phyloP scores from a whole-genome alignment of 2,113 vertebrate genomes.

The Lophura nycthemera region DNA sequence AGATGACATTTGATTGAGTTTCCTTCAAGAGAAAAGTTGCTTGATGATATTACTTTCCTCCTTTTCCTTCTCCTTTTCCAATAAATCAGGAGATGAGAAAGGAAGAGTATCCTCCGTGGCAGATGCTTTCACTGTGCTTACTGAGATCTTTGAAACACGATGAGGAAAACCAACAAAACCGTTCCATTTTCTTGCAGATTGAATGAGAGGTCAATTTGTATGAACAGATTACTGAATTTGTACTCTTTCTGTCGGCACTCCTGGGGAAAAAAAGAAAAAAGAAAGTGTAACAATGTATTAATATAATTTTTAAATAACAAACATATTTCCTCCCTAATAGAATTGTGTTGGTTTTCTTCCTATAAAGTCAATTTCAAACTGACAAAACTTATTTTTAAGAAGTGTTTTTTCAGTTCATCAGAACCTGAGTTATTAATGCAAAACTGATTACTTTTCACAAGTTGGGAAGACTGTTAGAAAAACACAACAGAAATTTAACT shows the following conservation, averaged over 20 bases:
- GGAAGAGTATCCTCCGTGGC: background rate
- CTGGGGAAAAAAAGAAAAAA: background rate
- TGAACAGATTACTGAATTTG: background rate
- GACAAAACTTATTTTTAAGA: background rate
- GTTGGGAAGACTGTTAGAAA: background rate
- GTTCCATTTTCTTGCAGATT: background rate
- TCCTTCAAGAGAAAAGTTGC: background rate
- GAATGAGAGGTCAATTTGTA: background rate
- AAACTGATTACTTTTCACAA: background rate
- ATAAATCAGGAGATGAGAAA: no score
- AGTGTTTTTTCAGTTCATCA: background rate
- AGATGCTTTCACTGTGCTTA: background rate
- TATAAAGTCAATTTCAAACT: background rate
- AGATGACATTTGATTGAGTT: background rate
- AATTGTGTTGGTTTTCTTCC: background rate
- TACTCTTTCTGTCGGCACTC: background rate
- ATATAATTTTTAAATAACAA: background rate
- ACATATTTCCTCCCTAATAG: background rate
- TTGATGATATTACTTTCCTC: background rate
- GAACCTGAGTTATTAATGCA: background rate
- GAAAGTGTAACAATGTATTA: background rate
- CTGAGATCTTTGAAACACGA: background rate
- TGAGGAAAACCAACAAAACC: background rate
- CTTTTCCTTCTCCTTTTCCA: background rate
- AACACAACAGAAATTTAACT: background rate